Conservation (phyloP, 2,797 vertebrate genomes). For the Sternarchorhynchus goeldii region DNA sequence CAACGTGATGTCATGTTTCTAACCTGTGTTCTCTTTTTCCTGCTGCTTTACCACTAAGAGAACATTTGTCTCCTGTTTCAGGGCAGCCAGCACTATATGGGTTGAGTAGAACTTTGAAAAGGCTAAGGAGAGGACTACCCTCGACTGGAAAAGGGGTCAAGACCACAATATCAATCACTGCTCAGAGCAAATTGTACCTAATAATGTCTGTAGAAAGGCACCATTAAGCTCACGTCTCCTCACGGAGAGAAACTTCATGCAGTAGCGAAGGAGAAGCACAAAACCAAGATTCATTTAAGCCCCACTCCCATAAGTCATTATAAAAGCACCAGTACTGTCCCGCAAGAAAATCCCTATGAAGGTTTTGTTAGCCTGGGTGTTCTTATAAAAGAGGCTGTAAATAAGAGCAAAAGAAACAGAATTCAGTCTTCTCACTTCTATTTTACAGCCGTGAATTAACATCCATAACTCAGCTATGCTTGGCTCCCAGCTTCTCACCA, state of each 20-base stretch:
- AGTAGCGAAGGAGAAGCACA: slow-evolving; percentile 26
- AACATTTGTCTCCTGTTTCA: slow-evolving; percentile 51
- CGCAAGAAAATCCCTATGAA: slow-evolving; percentile 17
- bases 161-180: slow-evolving; percentile 80
- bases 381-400: slow-evolving; percentile 19
- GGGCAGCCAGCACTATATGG: slow-evolving; percentile 22
- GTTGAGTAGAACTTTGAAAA: slow-evolving; percentile 42
- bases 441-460: slow-evolving; percentile 37
- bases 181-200: slow-evolving; percentile 85
- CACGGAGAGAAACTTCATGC: slow-evolving; percentile 47
- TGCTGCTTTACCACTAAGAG: slow-evolving; percentile 31
- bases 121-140: slow-evolving; percentile 59
- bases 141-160: slow-evolving; percentile 74
- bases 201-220: slow-evolving; percentile 73
- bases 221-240: slow-evolving; percentile 66
- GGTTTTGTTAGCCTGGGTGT: slow-evolving; percentile 26
- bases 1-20: slow-evolving; percentile 15
- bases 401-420: slow-evolving; percentile 36
- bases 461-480: slow-evolving; percentile 25
- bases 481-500: slow-evolving; percentile 25
- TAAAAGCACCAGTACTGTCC: slow-evolving; percentile 29
- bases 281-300: slow-evolving; percentile 50
- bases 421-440: slow-evolving; percentile 4
- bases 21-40: slow-evolving; percentile 29
- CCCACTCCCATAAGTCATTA: slow-evolving; percentile 57